phyloP scores from a whole-genome alignment of 2,113 vertebrate genomes.

The Pterocles orientalis region DNA sequence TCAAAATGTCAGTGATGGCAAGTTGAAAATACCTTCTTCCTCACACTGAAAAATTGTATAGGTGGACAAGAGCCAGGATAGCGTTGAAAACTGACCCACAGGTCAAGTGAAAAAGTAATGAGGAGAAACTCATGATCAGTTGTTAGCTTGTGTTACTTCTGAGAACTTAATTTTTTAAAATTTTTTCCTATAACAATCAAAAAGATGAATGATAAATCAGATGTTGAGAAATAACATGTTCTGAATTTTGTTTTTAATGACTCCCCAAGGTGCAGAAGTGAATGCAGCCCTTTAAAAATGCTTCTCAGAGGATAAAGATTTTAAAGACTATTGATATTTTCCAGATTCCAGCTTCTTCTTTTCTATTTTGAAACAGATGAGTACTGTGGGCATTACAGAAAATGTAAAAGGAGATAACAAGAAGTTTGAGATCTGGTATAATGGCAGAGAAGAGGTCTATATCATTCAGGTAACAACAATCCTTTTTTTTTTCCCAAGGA shows the following conservation, averaged over 20 bases:
- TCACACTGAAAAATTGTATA: not conserved
- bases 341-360: not conserved
- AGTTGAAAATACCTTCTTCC: not conserved
- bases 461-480: slow-evolving; percentile 87
- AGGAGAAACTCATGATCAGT: not conserved
- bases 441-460: slow-evolving; percentile 92
- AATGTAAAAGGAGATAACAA: slow-evolving; percentile 91
- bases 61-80: not conserved
- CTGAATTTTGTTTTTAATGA: not conserved
- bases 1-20: not conserved
- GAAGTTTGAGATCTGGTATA: slow-evolving; percentile 96
- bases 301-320: not conserved
- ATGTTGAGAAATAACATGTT: not conserved
- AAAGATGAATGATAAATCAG: not conserved
- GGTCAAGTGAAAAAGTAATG: not conserved
- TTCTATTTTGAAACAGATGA: slow-evolving; percentile 83
- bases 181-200: not conserved
- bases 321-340: not conserved
- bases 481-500: not conserved
- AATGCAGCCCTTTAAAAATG: not conserved
- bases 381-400: slow-evolving; percentile 91
- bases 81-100: not conserved
- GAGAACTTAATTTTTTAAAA: not conserved
- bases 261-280: not conserved
- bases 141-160: not conserved